phyloP scores from a whole-genome alignment of 2,888 invertebrate genomes.

The Stomorhina lunata region DNA sequence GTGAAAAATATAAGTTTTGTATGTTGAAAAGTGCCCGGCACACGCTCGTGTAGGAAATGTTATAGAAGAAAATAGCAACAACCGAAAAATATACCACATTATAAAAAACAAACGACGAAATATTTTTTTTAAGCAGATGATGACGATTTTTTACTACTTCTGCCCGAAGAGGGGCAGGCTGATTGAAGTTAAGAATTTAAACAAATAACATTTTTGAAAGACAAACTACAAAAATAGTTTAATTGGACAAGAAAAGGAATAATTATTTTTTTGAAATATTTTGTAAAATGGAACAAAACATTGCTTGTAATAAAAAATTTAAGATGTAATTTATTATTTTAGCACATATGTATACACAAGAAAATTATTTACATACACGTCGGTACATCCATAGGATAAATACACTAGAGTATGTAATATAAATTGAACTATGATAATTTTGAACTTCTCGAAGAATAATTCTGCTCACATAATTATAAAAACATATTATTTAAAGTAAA shows the following conservation, averaged over 20 bases:
- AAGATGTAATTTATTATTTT: too few species aligned
- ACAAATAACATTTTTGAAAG: slow-evolving; percentile 3
- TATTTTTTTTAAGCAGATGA: slow-evolving; percentile 34
- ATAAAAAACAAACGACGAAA: slow-evolving; percentile 35
- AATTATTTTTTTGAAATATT: neutral
- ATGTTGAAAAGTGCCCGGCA: slow-evolving; percentile 35
- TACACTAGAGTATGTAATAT: too few species aligned
- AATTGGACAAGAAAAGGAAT: slow-evolving; percentile 33
- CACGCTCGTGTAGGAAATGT: slow-evolving; percentile 17
- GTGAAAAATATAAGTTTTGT: slow-evolving; percentile 2
- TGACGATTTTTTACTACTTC: slow-evolving; percentile 38
- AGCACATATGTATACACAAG: too few species aligned
- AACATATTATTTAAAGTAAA: too few species aligned
- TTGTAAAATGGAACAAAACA: too few species aligned
- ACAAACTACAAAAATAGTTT: slow-evolving; percentile 19
- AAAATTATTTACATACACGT: too few species aligned
- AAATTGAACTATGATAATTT: too few species aligned
- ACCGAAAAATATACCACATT: slow-evolving; percentile 39
- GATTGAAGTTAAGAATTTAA: slow-evolving; percentile 35
- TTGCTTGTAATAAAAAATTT: too few species aligned
- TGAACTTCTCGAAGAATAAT: too few species aligned
- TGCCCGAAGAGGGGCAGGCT: slow-evolving; percentile 7
- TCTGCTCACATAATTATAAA: too few species aligned
- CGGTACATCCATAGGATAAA: too few species aligned
- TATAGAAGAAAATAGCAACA: slow-evolving; percentile 38